Base-by-base conservation (phyloP, 2,113 vertebrate species). In the Piaya cayana region DNA sequence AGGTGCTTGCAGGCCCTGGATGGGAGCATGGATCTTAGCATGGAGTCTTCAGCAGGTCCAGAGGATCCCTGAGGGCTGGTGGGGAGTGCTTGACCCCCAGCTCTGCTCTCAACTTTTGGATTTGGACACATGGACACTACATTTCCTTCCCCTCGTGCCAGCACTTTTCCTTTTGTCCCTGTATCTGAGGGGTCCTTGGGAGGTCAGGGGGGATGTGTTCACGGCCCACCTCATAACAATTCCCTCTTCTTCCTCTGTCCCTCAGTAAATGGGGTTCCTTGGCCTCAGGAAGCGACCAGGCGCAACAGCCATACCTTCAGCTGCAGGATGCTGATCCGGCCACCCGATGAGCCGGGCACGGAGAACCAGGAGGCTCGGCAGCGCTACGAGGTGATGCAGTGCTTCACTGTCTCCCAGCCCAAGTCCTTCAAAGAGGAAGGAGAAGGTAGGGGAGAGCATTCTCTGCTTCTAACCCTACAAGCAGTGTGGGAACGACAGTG, bases 311-410 rank as follows among this genome's bases (percentile, higher is more conserved):
- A 99, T 91, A 98, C 98, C n/a, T 99, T 99, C 93, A 99, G 98
- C 98, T 99, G 99, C 96, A 98, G 99, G 87, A 99, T 99, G 98
- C 97, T 99, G 97, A 99, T 99, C 96, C 98, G 99, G 71, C 99
- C 98, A 1, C 99, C 99, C 1, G 99, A 99, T 4, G 98, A 99
- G 96, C 91, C 97, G 4, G 98, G 98, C 16, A 59, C 98, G 0
- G 99, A 99, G 94, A 99, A 98, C 95, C 98, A 97, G 88, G 99
- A 99, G 96, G 98, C 98, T 12, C 98, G 98, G 22, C 99, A 99
- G 96, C 98, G 99, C 78, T 99, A 99, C 21, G 99, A 99, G 97
- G 98, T 99, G 94, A 99, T 99, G 99, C 99, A 99, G 97, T 99
- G 99, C 89, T 99, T 99, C 96, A 99, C 99, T 3, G 98, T 99